Percentiles rank a stretch among this genome's conserved stretches.
Evolutionary conservation across 2,888 invertebrate species (phyloP).

Genomic region (Ceramica pisi): DNA sequence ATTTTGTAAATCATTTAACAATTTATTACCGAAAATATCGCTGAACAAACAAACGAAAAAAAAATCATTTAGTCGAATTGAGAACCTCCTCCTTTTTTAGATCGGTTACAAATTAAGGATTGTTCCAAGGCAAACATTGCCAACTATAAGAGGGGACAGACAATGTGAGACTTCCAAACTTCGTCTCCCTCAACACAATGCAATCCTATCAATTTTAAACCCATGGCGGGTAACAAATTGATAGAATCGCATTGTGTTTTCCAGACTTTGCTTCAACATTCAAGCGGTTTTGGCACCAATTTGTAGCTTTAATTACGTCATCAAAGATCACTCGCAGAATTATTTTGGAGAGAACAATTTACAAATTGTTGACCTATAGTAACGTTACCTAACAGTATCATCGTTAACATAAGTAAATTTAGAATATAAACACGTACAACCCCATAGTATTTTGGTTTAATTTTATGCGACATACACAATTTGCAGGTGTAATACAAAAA

Average conservation of each 20-base stretch:
- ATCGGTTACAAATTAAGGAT: background rate
- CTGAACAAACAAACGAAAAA: too few species aligned
- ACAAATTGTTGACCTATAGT: too few species aligned
- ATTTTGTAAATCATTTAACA: too few species aligned
- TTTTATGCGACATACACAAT: too few species aligned
- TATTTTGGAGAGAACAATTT: constrained; percentile 20
- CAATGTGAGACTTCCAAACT: constrained; percentile 4
- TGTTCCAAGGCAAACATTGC: background rate
- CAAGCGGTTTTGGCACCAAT: constrained; percentile 52
- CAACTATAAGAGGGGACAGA: background rate
- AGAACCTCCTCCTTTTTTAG: too few species aligned
- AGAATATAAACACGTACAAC: too few species aligned
- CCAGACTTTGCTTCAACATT: constrained; percentile 30
- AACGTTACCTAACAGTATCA: too few species aligned
- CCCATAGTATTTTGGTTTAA: too few species aligned
- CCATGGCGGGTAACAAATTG: constrained; percentile 24
- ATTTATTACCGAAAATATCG: too few species aligned
- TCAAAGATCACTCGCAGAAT: constrained; percentile 34
- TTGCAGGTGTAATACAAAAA: too few species aligned
- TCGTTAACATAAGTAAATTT: too few species aligned
- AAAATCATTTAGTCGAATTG: too few species aligned
- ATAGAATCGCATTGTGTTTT: constrained; percentile 46
- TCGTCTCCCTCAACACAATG: constrained; percentile 25
- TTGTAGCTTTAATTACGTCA: constrained; percentile 31
- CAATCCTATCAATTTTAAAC: constrained; percentile 38